Evolutionary conservation across 2,888 invertebrate genomes (phyloP), one percentile per base, ranked within the genome.

Genomic region (Thymelicus acteon): DNA sequence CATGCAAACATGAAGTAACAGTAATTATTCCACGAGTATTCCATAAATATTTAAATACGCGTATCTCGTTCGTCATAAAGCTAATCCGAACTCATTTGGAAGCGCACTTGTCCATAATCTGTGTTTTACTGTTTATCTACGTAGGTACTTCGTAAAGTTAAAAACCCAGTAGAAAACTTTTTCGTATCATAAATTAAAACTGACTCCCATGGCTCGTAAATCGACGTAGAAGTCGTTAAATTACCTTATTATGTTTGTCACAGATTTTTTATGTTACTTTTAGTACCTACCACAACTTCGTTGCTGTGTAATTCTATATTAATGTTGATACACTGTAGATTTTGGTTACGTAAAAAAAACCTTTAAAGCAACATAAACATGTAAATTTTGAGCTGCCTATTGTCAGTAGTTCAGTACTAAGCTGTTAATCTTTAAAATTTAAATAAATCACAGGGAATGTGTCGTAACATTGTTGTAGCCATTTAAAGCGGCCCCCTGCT

Each of bases 31-130:
- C 15, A 48, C 67, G 74, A 64, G 72, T 74, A 77, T 74, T 80
- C 79, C 83, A 82, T 86, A 82, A 88, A 87, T 86, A 87, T 86
- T 86, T 83, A 81, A 85, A 85, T 82, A 31, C 31, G 31, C 31
- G 31, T 31, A 79, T 78, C 78, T 73, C 77, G 76, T 78, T 73
- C 77, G 76, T 78, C 81, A 80, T 81, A 81, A 84, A 86, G 85
- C 79, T 85, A 85, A 87, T 86, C 85, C 78, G 54, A 60, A 75
- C 73, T 81, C 83, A 83, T 85, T 86, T 83, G 78, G 79, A 79
- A 78, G 79, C 83, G 81, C 85, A 79, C 77, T 80, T 79, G 75
- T 82, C 84, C 79, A 80, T 83, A 79, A 85, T 86, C 85, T 82
- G 81, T 80, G 80, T 83, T 86, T 80, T 79, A 78, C 31, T 80